phyloP scores from a whole-genome alignment of 1,140 invertebrate species.

The Sipha flava region DNA sequence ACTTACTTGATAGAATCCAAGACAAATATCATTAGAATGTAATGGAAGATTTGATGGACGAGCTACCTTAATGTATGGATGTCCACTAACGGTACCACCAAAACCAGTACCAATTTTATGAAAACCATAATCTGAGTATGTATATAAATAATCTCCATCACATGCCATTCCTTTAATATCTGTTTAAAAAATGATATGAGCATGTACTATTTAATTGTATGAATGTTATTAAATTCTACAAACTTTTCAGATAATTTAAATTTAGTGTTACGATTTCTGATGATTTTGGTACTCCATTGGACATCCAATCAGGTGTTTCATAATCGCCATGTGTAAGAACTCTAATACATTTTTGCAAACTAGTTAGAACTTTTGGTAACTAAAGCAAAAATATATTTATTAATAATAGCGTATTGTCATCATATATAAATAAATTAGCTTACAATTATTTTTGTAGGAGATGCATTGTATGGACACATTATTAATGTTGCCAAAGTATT shows the following conservation, averaged over 20 bases:
- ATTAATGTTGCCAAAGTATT: slow-evolving; percentile 76
- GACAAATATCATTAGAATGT: slow-evolving; percentile 4
- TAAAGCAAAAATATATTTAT: slow-evolving; percentile 43
- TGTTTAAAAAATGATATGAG: background rate
- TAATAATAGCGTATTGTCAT: background rate
- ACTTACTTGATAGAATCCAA: slow-evolving; percentile 27
- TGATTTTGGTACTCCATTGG: slow-evolving; percentile 53
- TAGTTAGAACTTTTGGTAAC: slow-evolving; percentile 77
- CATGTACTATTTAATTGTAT: too few species aligned
- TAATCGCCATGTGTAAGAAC: slow-evolving; percentile 76
- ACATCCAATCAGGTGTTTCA: slow-evolving; percentile 76
- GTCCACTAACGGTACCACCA: slow-evolving; percentile 77
- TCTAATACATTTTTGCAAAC: slow-evolving; percentile 81
- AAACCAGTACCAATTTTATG: slow-evolving; percentile 89
- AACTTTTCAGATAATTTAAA: slow-evolving; percentile 52
- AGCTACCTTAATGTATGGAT: slow-evolving; percentile 56
- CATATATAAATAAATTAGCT: slow-evolving; percentile 31
- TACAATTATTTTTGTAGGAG: slow-evolving; percentile 71
- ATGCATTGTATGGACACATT: slow-evolving; percentile 70
- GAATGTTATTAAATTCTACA: slow-evolving; percentile 48
- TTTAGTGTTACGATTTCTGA: slow-evolving; percentile 21
- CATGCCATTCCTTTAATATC: slow-evolving; percentile 57
- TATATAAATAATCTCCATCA: slow-evolving; percentile 81
- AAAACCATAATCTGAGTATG: slow-evolving; percentile 67
- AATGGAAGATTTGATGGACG: background rate